These are phyloP conservation scores for Cyphomyrus plagiostoma DNA, from an alignment of 2,113 vertebrate species.

Conservation along the genomic window DNA sequence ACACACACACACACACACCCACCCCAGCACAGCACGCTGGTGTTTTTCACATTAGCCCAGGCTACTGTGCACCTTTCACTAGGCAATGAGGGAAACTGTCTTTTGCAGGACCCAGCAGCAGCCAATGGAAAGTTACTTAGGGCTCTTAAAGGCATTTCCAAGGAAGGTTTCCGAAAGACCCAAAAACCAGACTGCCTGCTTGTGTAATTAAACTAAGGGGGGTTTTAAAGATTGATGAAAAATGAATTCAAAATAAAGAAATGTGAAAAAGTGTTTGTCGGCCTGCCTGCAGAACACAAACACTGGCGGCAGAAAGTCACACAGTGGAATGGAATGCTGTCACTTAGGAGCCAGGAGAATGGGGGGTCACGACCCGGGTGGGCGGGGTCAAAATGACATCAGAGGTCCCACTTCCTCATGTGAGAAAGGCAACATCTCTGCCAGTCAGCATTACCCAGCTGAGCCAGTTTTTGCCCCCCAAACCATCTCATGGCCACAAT, in stretches of 20 bases:
- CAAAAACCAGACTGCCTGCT: constrained; percentile 10
- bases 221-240: background rate
- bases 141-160: constrained; percentile 26
- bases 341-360: background rate
- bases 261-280: background rate
- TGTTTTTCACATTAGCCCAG: constrained; percentile 28
- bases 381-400: background rate
- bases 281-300: background rate
- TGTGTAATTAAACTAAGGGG: background rate
- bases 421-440: background rate
- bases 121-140: constrained; percentile 30
- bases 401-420: background rate
- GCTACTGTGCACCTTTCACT: constrained; percentile 29
- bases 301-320: background rate
- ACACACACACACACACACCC: no score
- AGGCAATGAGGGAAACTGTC: constrained; percentile 15
- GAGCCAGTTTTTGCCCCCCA: background rate
- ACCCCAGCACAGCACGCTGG: constrained; percentile 3
- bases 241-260: background rate
- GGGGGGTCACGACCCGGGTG: background rate
- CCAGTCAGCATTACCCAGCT: background rate
- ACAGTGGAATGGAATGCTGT: background rate
- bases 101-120: constrained; percentile 15
- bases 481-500: background rate
- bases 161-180: constrained; percentile 8